These are phyloP conservation scores for Teleiodes luculella DNA, from an alignment of 2,888 invertebrate species.

Conservation along the genomic window DNA sequence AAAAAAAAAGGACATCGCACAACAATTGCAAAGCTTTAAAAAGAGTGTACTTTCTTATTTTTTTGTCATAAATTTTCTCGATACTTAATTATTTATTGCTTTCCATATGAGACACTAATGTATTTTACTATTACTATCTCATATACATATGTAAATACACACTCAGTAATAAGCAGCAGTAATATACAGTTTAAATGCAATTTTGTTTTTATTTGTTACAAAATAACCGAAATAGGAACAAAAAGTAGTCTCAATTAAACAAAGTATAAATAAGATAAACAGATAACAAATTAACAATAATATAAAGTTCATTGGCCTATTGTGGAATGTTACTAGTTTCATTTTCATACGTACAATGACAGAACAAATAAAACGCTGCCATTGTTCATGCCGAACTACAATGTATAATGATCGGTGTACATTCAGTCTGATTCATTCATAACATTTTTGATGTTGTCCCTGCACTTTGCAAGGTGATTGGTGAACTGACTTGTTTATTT, in stretches of 20 bases:
- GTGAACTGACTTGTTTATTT: background rate
- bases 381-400: conserved; percentile 9
- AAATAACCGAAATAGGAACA: background rate
- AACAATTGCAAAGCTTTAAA: no score
- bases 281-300: background rate
- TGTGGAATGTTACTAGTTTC: background rate
- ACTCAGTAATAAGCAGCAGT: no score
- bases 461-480: background rate
- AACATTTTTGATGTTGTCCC: background rate
- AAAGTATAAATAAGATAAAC: background rate
- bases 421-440: conserved; percentile 8
- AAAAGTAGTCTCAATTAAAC: background rate
- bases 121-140: no score
- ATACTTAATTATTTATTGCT: no score
- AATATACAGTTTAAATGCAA: no score
- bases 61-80: no score
- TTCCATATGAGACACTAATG: no score
- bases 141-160: no score
- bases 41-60: no score
- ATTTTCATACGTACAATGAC: background rate
- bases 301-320: conserved; percentile 12
- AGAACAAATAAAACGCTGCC: conserved; percentile 10
- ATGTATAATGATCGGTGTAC: conserved; percentile 9
- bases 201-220: no score
- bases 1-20: no score